Evolutionary conservation across 2,888 invertebrate genomes (phyloP), one percentile per base, ranked within the genome.

Genomic region (Idaea straminata): DNA sequence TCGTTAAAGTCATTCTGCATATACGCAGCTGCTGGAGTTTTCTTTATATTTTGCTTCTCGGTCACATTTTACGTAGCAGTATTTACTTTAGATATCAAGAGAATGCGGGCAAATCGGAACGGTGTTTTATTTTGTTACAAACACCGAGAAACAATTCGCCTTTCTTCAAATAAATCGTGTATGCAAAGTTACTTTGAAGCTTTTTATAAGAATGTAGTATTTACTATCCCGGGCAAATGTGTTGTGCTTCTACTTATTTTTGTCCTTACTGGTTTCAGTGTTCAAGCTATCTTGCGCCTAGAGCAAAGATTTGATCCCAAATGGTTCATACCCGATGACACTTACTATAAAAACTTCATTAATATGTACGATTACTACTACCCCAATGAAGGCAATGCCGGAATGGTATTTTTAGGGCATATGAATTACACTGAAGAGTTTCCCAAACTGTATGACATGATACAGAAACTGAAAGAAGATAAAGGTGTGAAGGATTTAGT

Each of bases 11-110:
- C 97, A 0, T 97, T 96, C 83, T 97, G 97, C 83, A 93, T 97
- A 63, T 97, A 96, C 83, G 96, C 97, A 15, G 96, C 96, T 6
- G 85, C 95, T 1, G 96, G 96, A 25, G 96, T 97, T 1, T 92
- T 96, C 66, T 95, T 96, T 76, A 96, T 96, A 34, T 97, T 95
- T 83, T 86, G 96, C 65, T 95, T 95, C 78, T 96, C 96, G 74
- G 94, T 96, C 5, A 97, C 97, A n/a, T 96, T 97, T 84, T 97
- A 97, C 85, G 94, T 96, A 15, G 96, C 96, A 2, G 95, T 96
- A 71, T 95, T 97, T 76, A 94, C 95, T 0, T 82, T 97, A 70
- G 97, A 97, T 77, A 93, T 96, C 66, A 90, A 82, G 77, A 91
- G 96, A 79, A 91, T 96, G 16, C 93, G 94, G 72, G 83, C 83